Conservation (phyloP, 2,797 vertebrate genomes). For the Enteromius viviparus region DNA sequence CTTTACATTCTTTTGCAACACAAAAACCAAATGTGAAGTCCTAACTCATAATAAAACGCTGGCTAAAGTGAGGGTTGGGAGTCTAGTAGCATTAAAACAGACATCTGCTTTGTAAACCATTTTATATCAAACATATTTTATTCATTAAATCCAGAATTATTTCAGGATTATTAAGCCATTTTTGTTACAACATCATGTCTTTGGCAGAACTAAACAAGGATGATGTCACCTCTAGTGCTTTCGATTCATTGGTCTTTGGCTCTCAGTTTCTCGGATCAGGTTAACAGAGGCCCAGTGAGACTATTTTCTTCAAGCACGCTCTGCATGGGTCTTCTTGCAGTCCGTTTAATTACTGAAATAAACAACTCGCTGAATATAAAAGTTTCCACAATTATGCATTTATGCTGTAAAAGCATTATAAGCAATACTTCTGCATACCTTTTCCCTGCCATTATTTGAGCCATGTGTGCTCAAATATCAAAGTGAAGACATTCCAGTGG, state of each 20-base stretch:
- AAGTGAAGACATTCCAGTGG: neutral
- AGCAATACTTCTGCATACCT: neutral
- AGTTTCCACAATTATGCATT: neutral
- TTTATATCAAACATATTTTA: neutral
- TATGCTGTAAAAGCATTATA: neutral
- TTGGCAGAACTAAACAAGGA: slow-evolving; percentile 19
- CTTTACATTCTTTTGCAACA: neutral
- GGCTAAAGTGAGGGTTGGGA: neutral
- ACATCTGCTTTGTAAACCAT: neutral
- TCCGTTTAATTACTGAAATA: neutral
- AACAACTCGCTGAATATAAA: neutral
- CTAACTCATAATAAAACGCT: neutral
- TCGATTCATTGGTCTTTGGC: neutral
- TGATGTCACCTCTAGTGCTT: slow-evolving; percentile 21
- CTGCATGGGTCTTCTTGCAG: neutral
- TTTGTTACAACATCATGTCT: neutral
- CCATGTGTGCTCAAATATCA: neutral
- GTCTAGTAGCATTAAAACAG: neutral
- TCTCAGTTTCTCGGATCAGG: slow-evolving; percentile 8
- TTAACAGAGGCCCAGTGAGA: slow-evolving; percentile 18
- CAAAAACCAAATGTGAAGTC: neutral
- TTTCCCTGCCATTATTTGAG: neutral
- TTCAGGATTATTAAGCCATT: neutral
- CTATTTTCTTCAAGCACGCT: neutral
- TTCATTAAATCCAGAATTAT: neutral